Conservation (phyloP, 2,113 vertebrate species). For the Odocoileus virginianus region DNA sequence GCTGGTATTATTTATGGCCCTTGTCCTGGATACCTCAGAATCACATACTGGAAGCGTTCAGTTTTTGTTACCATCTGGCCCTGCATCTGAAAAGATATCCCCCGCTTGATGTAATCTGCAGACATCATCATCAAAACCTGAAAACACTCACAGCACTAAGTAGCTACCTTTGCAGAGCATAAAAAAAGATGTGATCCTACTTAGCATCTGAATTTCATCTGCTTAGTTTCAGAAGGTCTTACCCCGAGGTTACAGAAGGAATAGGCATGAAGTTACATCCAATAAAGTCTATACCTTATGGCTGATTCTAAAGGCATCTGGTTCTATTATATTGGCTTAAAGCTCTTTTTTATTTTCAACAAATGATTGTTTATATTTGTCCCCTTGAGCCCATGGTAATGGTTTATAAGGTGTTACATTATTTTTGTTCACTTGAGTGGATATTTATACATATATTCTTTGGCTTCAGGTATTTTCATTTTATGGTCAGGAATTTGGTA, state of each 20-base stretch:
- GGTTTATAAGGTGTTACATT: background rate
- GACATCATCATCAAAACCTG: background rate
- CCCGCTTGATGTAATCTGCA: background rate
- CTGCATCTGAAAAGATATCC: background rate
- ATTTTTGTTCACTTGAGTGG: background rate
- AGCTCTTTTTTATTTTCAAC: background rate
- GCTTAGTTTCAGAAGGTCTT: background rate
- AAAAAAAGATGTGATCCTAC: background rate
- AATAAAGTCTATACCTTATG: background rate
- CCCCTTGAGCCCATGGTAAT: background rate
- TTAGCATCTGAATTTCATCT: background rate
- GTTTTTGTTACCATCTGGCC: background rate
- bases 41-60: background rate
- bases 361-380: background rate
- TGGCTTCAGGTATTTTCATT: background rate
- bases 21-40: background rate
- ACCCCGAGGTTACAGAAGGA: background rate
- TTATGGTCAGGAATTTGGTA: background rate
- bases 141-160: background rate
- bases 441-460: background rate
- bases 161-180: background rate
- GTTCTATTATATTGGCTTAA: background rate
- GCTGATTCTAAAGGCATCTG: background rate
- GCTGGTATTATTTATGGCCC: background rate
- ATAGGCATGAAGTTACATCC: background rate